Conservation (phyloP, 2,797 vertebrate species). For the Cyprinodon diabolis region DNA sequence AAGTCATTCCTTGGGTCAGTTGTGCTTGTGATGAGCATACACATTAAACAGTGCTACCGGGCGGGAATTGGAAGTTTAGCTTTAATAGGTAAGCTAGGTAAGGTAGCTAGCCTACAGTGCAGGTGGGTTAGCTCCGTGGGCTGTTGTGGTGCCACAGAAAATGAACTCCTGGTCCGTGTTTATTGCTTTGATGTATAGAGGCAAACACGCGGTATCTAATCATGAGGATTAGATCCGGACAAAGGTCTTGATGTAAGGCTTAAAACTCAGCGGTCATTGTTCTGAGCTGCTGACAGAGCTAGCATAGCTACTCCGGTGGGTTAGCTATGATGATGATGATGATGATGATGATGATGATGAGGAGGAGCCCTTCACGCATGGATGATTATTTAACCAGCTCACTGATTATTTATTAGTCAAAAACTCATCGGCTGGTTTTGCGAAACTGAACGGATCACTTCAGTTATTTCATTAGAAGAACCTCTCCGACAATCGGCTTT, state of each 20-base stretch:
- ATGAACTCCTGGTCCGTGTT: background rate
- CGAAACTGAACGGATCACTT: background rate
- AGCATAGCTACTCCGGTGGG: background rate
- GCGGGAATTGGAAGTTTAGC: slow-evolving; percentile 6
- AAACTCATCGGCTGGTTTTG: too few relatives aligned
- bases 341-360: background rate
- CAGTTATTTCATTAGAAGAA: background rate
- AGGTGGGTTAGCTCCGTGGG: slow-evolving; percentile 29
- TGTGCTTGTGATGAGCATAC: background rate
- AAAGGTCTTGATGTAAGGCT: background rate
- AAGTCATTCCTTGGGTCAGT: slow-evolving; percentile 13
- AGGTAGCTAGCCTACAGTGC: slow-evolving; percentile 14
- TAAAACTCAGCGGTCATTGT: background rate
- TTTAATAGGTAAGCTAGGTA: background rate
- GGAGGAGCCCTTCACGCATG: background rate
- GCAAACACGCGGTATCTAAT: background rate
- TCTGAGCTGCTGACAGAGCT: background rate
- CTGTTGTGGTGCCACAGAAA: slow-evolving; percentile 26
- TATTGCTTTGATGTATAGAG: fast-evolving
- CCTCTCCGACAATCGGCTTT: background rate
- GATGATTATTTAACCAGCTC: background rate
- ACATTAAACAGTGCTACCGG: background rate
- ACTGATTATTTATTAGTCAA: background rate
- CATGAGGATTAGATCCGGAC: background rate
- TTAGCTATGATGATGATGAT: background rate